Percentiles rank a stretch among this genome's conserved stretches.
These are phyloP conservation scores for Didymodactylos carnosus DNA, from an alignment of 2,888 invertebrate species.

Conservation along the genomic window DNA sequence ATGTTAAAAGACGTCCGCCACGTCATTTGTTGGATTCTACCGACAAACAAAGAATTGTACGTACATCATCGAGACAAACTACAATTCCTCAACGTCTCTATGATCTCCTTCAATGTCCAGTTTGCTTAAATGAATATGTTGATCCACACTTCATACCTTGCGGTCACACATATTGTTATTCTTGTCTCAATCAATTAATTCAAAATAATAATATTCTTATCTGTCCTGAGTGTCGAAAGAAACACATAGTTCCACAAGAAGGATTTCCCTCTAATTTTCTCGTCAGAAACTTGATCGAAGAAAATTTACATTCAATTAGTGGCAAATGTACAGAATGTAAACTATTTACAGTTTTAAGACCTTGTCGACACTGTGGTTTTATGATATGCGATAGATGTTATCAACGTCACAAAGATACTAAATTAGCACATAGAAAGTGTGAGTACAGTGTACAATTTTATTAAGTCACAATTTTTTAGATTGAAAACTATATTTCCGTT, in stretches of 20 bases:
- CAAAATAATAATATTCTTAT: background rate
- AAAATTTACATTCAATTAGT: background rate
- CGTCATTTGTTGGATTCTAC: too few relatives aligned
- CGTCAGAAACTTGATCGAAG: background rate
- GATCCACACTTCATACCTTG: background rate
- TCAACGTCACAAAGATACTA: too few relatives aligned
- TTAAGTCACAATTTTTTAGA: too few relatives aligned
- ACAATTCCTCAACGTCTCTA: background rate
- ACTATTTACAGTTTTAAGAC: background rate
- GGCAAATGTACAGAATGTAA: background rate
- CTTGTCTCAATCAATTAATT: background rate
- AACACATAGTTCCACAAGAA: background rate
- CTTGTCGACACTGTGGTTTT: background rate
- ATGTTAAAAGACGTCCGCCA: too few relatives aligned
- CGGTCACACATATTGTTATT: background rate
- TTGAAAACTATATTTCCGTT: too few relatives aligned
- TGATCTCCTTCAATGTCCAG: background rate
- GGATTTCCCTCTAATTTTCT: background rate
- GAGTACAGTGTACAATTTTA: background rate
- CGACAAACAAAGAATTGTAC: too few relatives aligned
- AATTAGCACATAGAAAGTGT: background rate
- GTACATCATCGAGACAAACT: too few relatives aligned
- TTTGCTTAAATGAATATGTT: background rate
- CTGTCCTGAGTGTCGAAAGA: background rate
- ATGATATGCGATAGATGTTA: background rate